phyloP scores from a whole-genome alignment of 2,888 invertebrate species.

The Machimus rusticus region DNA sequence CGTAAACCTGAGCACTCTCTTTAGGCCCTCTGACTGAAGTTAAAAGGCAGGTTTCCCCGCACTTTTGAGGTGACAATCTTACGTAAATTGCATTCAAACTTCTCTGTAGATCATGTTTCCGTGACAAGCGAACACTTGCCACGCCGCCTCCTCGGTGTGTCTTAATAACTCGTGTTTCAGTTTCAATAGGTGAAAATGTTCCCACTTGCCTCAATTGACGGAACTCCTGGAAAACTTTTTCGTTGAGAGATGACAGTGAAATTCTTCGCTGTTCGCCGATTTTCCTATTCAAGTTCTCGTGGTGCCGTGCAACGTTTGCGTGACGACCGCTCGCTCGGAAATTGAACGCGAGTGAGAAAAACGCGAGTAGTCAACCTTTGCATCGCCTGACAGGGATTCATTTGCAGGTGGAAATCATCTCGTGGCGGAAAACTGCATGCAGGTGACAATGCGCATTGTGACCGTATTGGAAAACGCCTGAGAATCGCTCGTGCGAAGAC shows the following conservation, averaged over 20 bases:
- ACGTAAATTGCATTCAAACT: constrained; percentile 8
- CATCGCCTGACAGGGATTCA: neutral
- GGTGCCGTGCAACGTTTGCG: neutral
- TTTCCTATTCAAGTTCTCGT: neutral
- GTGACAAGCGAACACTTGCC: neutral
- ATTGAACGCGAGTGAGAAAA: neutral
- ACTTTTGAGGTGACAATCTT: constrained; percentile 9
- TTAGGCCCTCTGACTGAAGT: neutral
- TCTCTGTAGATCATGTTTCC: constrained; percentile 4
- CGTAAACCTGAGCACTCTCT: neutral
- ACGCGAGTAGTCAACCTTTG: neutral
- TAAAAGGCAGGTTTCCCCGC: neutral
- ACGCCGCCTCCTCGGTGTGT: neutral
- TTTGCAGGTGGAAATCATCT: neutral
- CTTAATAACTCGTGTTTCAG: neutral
- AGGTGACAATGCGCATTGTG: neutral
- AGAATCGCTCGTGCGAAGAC: neutral
- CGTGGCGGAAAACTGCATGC: neutral
- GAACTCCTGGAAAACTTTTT: neutral
- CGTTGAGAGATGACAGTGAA: constrained; percentile 1
- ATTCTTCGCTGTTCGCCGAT: neutral
- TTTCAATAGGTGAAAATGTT: constrained; percentile 8
- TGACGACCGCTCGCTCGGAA: neutral
- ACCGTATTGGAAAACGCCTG: neutral
- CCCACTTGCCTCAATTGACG: constrained; percentile 5